phyloP scores from a whole-genome alignment of 2,797 vertebrate genomes.

The Neosilurus hyrtlii region DNA sequence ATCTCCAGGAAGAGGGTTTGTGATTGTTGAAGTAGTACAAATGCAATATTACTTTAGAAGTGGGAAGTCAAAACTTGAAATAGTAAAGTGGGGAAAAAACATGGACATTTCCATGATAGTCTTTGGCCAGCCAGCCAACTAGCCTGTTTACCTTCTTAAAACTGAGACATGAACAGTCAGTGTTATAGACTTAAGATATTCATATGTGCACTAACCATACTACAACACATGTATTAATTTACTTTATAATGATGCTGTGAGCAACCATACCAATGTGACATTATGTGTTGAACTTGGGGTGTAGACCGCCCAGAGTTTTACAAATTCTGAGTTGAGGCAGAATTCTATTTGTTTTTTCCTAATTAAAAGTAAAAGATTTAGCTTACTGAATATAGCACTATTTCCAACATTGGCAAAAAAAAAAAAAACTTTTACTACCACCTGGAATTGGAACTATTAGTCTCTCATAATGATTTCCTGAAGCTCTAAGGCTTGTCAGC shows the following conservation, averaged over 20 bases:
- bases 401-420: neutral
- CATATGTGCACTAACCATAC: too few species aligned
- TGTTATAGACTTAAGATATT: neutral
- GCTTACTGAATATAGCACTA: neutral
- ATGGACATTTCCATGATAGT: neutral
- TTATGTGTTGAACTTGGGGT: neutral
- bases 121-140: neutral
- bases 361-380: neutral
- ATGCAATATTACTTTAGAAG: neutral
- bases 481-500: constrained; percentile 3
- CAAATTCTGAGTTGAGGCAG: neutral
- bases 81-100: neutral
- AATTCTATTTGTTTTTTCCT: neutral
- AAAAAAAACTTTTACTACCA: neutral
- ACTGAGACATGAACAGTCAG: neutral
- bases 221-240: too few species aligned
- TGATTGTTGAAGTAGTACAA: neutral
- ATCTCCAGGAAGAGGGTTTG: too few species aligned
- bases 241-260: too few species aligned
- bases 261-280: neutral
- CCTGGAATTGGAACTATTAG: constrained; percentile 6
- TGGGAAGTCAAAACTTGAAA: neutral
- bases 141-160: neutral
- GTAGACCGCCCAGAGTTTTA: neutral
- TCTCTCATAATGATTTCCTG: constrained; percentile 9